Percentiles rank a stretch among this genome's conserved stretches.
Conservation (phyloP, 2,888 invertebrate genomes). For the Lysandra bellargus region DNA sequence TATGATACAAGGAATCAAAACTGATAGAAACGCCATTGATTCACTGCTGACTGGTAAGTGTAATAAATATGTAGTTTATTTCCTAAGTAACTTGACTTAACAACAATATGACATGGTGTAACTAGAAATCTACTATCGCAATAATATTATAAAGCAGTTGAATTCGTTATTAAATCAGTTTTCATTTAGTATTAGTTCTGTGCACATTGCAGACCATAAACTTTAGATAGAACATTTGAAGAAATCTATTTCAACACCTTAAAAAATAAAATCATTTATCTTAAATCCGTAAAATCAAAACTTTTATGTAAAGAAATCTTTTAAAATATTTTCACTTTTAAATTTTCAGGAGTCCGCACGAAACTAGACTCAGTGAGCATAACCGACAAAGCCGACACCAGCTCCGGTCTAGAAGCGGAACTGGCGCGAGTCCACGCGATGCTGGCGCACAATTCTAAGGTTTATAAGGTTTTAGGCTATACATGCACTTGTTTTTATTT, state of each 20-base stretch:
- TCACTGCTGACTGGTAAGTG: constrained; percentile 64
- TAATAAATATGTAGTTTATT: neutral
- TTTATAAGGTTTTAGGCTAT: constrained; percentile 85
- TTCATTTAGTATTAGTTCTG: too few species aligned
- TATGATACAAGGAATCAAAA: constrained; percentile 70
- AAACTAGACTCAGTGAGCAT: constrained; percentile 61
- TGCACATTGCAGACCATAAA: too few species aligned
- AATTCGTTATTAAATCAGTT: too few species aligned
- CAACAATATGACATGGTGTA: too few species aligned
- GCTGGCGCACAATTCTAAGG: constrained; percentile 95
- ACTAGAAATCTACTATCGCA: too few species aligned
- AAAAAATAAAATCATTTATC: too few species aligned
- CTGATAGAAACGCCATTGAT: constrained; percentile 74
- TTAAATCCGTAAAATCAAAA: too few species aligned
- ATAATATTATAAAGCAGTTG: too few species aligned
- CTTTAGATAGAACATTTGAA: too few species aligned
- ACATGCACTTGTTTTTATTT: constrained; percentile 69
- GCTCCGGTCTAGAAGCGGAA: constrained; percentile 85
- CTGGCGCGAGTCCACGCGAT: constrained; percentile 91
- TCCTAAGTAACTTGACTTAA: neutral
- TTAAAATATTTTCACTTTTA: neutral
- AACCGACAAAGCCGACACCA: constrained; percentile 44
- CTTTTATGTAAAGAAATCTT: too few species aligned
- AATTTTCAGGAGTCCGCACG: constrained; percentile 61
- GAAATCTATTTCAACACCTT: too few species aligned